Percentiles rank a stretch among this genome's conserved stretches.
Evolutionary conservation across 2,113 vertebrate genomes (phyloP).

Genomic region (Eidolon helvum): DNA sequence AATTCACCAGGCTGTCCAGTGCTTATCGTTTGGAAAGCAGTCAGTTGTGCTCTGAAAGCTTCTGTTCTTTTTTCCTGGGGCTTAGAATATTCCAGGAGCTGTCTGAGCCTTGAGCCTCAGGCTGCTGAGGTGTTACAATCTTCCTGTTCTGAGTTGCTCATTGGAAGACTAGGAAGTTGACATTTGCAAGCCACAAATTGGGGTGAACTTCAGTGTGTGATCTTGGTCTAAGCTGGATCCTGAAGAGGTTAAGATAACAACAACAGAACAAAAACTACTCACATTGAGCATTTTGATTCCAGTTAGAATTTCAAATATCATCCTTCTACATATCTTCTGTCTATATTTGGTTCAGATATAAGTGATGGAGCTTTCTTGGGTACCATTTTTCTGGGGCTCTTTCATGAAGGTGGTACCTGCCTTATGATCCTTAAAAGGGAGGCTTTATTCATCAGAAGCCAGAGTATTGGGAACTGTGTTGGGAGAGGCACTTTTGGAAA

Average conservation of each 20-base stretch:
- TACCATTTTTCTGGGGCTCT: neutral
- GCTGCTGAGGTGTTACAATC: neutral
- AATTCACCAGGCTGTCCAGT: neutral
- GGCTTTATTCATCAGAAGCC: neutral
- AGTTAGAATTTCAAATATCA: neutral
- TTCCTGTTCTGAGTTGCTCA: neutral
- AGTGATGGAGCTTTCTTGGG: neutral
- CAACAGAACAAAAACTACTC: neutral
- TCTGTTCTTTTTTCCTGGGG: neutral
- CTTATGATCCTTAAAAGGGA: neutral
- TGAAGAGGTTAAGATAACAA: neutral
- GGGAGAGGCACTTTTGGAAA: neutral
- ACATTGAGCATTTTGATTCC: neutral
- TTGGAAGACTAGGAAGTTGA: neutral
- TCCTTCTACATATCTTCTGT: neutral
- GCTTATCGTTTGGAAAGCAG: neutral
- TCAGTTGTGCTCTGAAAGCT: neutral
- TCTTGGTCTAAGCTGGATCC: neutral
- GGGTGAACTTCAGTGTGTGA: neutral
- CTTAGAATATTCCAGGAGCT: neutral
- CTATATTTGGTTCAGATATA: neutral
- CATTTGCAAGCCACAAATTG: neutral
- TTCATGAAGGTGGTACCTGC: neutral
- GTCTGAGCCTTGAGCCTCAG: neutral
- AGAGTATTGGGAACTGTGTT: neutral